A percentile compares a stretch with the other conserved stretches of the same genome.
Conservation (phyloP, 2,797 vertebrate species). For the Notolabrus celidotus region DNA sequence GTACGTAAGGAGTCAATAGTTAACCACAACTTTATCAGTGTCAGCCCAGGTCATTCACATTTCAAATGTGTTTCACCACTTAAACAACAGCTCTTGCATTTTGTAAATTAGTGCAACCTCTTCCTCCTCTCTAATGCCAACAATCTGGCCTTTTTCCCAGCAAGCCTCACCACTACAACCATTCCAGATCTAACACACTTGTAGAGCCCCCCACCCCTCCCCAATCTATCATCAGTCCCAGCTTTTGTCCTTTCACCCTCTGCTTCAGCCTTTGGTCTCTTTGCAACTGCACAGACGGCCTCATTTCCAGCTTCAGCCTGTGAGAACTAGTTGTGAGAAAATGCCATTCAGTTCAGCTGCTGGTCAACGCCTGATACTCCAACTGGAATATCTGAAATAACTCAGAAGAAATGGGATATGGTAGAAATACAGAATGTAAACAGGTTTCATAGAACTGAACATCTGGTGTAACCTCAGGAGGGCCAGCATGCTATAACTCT, state of each 20-base stretch:
- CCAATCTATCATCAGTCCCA: not conserved
- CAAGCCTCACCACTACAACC: not conserved
- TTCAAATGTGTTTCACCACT: conserved; percentile 20
- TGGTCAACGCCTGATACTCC: conserved; percentile 28
- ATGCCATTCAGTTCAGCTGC: conserved; percentile 42
- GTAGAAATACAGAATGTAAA: conserved; percentile 7
- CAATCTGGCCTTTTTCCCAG: conserved; percentile 39
- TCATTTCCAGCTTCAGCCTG: conserved; percentile 63
- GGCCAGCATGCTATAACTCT: not conserved
- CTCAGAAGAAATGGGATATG: conserved; percentile 55
- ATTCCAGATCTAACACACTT: conserved; percentile 11
- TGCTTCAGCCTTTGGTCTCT: conserved; percentile 35
- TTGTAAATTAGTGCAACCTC: not conserved
- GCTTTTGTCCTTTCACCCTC: conserved; percentile 21
- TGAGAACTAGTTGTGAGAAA: conserved; percentile 65
- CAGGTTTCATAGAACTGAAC: conserved; percentile 34
- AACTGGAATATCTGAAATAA: conserved; percentile 46
- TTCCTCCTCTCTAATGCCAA: conserved; percentile 6
- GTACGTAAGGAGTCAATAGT: conserved; percentile 60
- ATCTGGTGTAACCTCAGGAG: not conserved
- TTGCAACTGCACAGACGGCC: conserved; percentile 11
- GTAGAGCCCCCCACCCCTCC: not conserved
- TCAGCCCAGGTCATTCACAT: conserved; percentile 22
- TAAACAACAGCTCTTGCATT: conserved; percentile 22
- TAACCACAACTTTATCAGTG: conserved; percentile 68